These are phyloP conservation scores for Argyra leucocephala DNA, from an alignment of 2,888 invertebrate species.

Conservation along the genomic window DNA sequence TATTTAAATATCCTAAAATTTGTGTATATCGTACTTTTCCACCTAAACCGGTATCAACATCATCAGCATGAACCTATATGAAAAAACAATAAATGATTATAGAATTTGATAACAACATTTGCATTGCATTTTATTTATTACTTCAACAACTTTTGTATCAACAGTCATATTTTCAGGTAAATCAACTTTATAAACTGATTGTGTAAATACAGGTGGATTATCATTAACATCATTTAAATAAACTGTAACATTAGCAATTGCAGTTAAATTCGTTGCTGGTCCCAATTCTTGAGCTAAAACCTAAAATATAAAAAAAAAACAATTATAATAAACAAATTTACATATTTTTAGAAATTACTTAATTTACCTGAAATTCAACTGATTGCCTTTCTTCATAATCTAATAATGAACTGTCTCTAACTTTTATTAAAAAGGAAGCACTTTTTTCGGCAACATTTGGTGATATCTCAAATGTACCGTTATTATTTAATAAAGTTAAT, in stretches of 20 bases:
- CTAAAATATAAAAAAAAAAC: slow-evolving; percentile 42
- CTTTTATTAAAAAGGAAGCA: slow-evolving; percentile 69
- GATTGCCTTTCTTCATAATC: slow-evolving; percentile 75
- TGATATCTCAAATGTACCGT: slow-evolving; percentile 79
- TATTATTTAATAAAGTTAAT: slow-evolving; percentile 64
- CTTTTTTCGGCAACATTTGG: slow-evolving; percentile 73
- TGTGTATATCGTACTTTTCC: slow-evolving; percentile 70
- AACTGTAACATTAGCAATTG: slow-evolving; percentile 65
- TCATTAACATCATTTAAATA: slow-evolving; percentile 80
- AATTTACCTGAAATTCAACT: slow-evolving; percentile 60
- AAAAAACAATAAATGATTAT: slow-evolving; percentile 25
- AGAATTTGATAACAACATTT: slow-evolving; percentile 33
- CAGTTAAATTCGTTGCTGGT: slow-evolving; percentile 63
- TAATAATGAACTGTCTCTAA: slow-evolving; percentile 69
- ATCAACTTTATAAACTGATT: slow-evolving; percentile 61
- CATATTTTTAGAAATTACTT: not conserved
- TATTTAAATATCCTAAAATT: slow-evolving; percentile 67
- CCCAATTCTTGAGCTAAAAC: slow-evolving; percentile 73
- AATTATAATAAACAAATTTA: slow-evolving; percentile 12
- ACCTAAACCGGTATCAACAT: slow-evolving; percentile 67
- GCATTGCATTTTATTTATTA: slow-evolving; percentile 13
- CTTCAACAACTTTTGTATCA: slow-evolving; percentile 60
- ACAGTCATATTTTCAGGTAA: slow-evolving; percentile 72
- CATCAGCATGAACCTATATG: slow-evolving; percentile 64
- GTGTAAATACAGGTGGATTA: slow-evolving; percentile 70